Base-by-base conservation (phyloP, 2,797 vertebrate species). In the Macrochelys suwanniensis region DNA sequence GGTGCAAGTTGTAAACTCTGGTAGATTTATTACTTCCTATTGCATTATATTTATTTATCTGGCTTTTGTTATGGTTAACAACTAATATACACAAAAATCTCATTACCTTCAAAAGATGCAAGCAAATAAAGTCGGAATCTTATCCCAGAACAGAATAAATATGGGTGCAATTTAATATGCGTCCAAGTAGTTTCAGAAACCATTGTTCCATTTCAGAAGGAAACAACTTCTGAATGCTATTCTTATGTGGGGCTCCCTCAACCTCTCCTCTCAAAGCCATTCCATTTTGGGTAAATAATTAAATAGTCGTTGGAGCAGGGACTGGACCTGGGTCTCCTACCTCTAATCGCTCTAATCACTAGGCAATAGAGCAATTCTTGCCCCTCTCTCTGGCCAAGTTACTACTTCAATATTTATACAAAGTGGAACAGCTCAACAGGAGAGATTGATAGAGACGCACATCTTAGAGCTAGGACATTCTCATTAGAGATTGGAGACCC, bases 151-250 rank as follows among this genome's bases (percentile, higher is more conserved):
- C 91, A 68, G 96, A 95, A 96, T 77, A 47, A 97, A 97, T 93
- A 90, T 71, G 80, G 96, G 74, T 97, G 85, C 88, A 94, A 95
- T 97, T 97, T 94, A 89, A 96, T 93, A 97, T 92, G 13, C 61
- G 92, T 96, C 96, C 96, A 86, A 92, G 81, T 87, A 92, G 94
- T 94, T 96, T 95, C 93, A 97, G 96, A 91, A 97, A 91, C 90
- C 95, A 97, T 97, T 94, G 94, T 96, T 95, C 88, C 87, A 96
- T 95, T 96, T 97, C 88, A 91, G 65, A 77, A 95, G 57, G 88
- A 96, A 96, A 96, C 82, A 71, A 61, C 45, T 94, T 93, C 68
- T 79, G 84, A 37, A 33, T 61, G 7, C 11, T 81, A 6, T 80
- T 1, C 5, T 81, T 83, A 0, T 81, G 54, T 87, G 12, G 11